Percentiles rank a stretch among this genome's conserved stretches.
Conservation (phyloP, 2,113 vertebrate genomes). For the Turnix velox region DNA sequence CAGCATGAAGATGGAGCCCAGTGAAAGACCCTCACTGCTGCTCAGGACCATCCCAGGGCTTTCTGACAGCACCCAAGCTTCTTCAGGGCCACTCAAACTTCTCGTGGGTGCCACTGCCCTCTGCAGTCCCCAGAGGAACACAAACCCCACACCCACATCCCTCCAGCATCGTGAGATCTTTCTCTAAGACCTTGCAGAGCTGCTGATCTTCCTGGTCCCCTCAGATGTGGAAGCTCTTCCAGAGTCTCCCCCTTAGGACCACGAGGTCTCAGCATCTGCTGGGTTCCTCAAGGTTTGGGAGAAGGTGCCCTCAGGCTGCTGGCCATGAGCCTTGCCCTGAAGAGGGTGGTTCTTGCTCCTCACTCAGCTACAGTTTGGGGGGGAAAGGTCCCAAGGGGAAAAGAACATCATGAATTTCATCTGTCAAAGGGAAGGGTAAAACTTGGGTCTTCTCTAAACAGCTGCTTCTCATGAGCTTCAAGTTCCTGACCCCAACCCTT, state of each 20-base stretch:
- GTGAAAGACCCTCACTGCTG: rapidly evolving
- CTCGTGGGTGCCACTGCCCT: conserved; percentile 20
- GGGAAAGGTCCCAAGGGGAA: background rate
- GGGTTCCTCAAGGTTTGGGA: background rate
- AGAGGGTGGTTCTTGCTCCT: background rate
- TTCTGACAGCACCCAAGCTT: background rate
- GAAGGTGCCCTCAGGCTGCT: background rate
- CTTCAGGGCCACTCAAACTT: background rate
- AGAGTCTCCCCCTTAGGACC: no score
- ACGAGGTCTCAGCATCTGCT: background rate
- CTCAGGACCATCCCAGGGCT: background rate
- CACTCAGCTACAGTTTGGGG: background rate
- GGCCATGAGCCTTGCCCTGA: background rate
- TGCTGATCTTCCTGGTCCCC: no score
- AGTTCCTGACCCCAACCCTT: background rate
- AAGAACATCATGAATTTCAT: background rate
- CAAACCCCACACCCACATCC: rapidly evolving
- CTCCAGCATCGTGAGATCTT: no score
- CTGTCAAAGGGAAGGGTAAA: background rate
- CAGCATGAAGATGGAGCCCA: background rate
- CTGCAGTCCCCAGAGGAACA: conserved; percentile 8
- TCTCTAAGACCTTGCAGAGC: no score
- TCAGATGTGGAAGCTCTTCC: no score
- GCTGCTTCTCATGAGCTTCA: background rate
- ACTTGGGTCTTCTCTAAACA: background rate